Conservation (phyloP, 2,113 vertebrate genomes). For the Marmota flaviventris region DNA sequence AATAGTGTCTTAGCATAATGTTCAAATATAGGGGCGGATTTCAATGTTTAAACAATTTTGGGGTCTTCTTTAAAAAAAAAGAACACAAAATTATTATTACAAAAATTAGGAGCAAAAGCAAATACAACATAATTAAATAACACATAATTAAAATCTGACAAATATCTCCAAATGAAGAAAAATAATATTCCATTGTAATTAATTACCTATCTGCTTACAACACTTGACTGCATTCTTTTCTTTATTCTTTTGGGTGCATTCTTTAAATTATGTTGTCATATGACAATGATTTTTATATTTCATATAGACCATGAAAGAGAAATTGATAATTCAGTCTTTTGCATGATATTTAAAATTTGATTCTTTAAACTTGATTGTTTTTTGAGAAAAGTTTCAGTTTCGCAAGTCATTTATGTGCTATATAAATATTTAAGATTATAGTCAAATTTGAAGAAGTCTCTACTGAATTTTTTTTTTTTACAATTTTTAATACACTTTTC, state of each 20-base stretch:
- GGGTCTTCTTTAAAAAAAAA: not conserved
- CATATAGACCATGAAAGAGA: not conserved
- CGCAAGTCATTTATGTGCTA: not conserved
- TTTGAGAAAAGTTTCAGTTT: not conserved
- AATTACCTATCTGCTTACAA: not conserved
- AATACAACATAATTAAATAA: not conserved
- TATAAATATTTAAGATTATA: not conserved
- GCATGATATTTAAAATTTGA: not conserved
- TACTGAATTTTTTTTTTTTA: not conserved
- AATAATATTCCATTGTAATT: constrained; percentile 36
- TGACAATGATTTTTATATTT: constrained; percentile 27
- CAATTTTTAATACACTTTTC: no score
- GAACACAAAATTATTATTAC: not conserved
- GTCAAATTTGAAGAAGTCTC: not conserved
- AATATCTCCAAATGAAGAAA: constrained; percentile 32
- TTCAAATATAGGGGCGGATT: not conserved
- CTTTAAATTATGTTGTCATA: constrained; percentile 1
- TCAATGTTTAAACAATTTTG: not conserved
- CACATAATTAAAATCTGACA: not conserved
- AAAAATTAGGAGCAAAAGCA: constrained; percentile 17
- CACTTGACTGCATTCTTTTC: not conserved
- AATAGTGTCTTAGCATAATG: not conserved
- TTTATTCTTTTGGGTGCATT: not conserved
- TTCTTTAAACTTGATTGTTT: constrained; percentile 10
- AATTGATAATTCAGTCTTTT: constrained; percentile 1